A percentile compares a stretch with the other conserved stretches of the same genome.
phyloP scores from a whole-genome alignment of 2,888 invertebrate genomes.

The Melanchra persicariae region DNA sequence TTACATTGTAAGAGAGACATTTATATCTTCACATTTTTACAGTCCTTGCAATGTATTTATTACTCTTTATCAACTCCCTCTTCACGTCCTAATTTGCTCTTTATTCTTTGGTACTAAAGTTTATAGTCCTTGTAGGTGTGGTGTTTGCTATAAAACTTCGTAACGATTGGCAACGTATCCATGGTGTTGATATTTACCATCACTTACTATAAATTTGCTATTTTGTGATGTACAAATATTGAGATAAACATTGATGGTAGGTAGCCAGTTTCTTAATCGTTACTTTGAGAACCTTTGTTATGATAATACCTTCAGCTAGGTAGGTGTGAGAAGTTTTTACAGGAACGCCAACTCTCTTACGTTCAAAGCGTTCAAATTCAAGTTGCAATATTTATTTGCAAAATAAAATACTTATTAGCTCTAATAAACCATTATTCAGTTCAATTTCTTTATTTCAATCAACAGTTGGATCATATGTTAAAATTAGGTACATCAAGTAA shows the following conservation, averaged over 20 bases:
- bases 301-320: background rate
- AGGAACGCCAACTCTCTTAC: too few species aligned
- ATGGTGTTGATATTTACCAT: slow-evolving; percentile 32
- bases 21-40: slow-evolving; percentile 50
- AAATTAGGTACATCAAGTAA: too few species aligned
- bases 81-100: background rate
- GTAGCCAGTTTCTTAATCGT: background rate
- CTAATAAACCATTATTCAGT: too few species aligned
- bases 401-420: too few species aligned
- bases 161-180: slow-evolving; percentile 31
- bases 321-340: too few species aligned
- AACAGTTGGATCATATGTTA: too few species aligned
- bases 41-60: background rate
- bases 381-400: too few species aligned
- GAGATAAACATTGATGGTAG: background rate
- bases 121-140: background rate
- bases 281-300: slow-evolving; percentile 1
- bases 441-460: too few species aligned
- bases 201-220: slow-evolving; percentile 31
- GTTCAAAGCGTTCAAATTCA: too few species aligned
- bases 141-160: slow-evolving; percentile 26
- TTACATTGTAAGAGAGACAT: slow-evolving; percentile 30
- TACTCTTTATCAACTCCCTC: background rate
- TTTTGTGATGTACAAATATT: slow-evolving; percentile 8
- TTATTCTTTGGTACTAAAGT: background rate